phyloP scores from a whole-genome alignment of 2,797 vertebrate genomes.

The Bucorvus abyssinicus region DNA sequence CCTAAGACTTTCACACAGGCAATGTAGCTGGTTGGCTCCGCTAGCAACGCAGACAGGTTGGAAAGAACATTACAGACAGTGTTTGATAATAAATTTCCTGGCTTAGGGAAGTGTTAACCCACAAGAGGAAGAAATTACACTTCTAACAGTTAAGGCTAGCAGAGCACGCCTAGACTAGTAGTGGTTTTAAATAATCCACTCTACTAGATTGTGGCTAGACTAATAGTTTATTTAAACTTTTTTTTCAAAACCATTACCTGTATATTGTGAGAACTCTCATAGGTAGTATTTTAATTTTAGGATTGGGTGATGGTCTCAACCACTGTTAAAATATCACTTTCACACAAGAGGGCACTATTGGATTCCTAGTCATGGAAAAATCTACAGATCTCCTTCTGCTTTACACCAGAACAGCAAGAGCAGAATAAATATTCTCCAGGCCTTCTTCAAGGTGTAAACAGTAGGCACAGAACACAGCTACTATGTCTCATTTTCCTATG shows the following conservation, averaged over 20 bases:
- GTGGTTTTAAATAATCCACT: background rate
- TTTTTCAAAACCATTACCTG: background rate
- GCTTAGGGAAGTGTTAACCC: background rate
- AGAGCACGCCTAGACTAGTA: background rate
- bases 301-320: background rate
- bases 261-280: background rate
- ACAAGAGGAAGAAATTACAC: background rate
- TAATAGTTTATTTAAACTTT: background rate
- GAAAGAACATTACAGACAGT: background rate
- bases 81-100: background rate
- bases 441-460: background rate
- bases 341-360: constrained; percentile 64
- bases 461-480: background rate
- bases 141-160: background rate
- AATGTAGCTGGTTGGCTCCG: background rate
- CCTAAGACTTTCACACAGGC: background rate
- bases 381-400: background rate
- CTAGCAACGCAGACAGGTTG: background rate
- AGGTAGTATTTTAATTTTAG: background rate
- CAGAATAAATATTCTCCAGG: background rate
- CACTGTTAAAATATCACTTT: constrained; percentile 16
- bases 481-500: background rate
- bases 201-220: background rate
- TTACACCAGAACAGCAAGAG: background rate
- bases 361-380: constrained; percentile 19